phyloP scores from a whole-genome alignment of 2,888 invertebrate species.

The Andrena praecox region DNA sequence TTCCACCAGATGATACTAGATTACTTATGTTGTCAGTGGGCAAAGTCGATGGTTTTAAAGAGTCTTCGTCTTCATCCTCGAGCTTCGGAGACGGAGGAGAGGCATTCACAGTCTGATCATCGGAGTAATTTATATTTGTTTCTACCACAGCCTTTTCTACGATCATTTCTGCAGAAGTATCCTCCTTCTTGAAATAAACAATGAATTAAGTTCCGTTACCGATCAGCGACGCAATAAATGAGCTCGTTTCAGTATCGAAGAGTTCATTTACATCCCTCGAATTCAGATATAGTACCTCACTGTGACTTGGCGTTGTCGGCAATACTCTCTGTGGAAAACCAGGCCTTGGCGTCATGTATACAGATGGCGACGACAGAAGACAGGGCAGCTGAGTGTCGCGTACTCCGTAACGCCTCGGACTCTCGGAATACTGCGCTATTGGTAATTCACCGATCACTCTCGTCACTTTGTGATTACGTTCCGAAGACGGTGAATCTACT shows the following conservation, averaged over 20 bases:
- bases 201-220: not conserved
- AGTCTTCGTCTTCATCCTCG: slow-evolving; percentile 70
- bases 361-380: slow-evolving; percentile 88
- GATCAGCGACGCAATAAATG: not conserved
- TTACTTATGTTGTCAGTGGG: slow-evolving; percentile 82
- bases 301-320: slow-evolving; percentile 83
- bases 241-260: not conserved
- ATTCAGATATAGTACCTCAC: slow-evolving; percentile 73
- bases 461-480: slow-evolving; percentile 86
- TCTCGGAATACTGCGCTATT: slow-evolving; percentile 97
- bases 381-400: slow-evolving; percentile 86
- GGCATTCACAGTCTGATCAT: slow-evolving; percentile 67
- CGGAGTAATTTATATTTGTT: slow-evolving; percentile 67
- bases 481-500: slow-evolving; percentile 80
- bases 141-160: slow-evolving; percentile 79
- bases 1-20: slow-evolving; percentile 82
- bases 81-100: slow-evolving; percentile 67
- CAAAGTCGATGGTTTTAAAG: slow-evolving; percentile 71
- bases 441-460: slow-evolving; percentile 93
- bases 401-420: slow-evolving; percentile 93
- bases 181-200: slow-evolving; percentile 75
- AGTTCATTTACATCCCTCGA: not conserved
- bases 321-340: slow-evolving; percentile 93
- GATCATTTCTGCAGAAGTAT: slow-evolving; percentile 76
- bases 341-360: slow-evolving; percentile 91